Evolutionary conservation across 2,888 invertebrate genomes (phyloP).

Genomic region (Mechanitis messenoides): DNA sequence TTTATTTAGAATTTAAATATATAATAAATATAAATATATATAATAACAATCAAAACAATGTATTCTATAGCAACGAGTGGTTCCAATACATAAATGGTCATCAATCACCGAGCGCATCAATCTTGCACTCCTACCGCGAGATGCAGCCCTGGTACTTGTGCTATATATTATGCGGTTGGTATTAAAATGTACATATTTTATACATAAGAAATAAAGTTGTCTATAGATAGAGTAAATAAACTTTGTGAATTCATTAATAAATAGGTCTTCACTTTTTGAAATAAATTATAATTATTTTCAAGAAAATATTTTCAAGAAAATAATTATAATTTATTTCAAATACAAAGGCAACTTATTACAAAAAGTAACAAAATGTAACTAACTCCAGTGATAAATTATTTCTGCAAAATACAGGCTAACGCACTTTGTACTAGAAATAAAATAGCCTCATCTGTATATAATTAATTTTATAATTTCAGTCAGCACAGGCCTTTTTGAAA

Average conservation of each 20-base stretch:
- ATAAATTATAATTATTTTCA: too few species aligned
- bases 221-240: too few species aligned
- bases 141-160: constrained; percentile 51
- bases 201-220: too few species aligned
- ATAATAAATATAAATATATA: too few species aligned
- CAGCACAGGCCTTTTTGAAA: too few species aligned
- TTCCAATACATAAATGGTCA: constrained; percentile 30
- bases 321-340: not conserved
- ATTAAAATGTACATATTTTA: too few species aligned
- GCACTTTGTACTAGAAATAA: constrained; percentile 13
- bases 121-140: constrained; percentile 57
- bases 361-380: not conserved
- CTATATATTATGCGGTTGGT: too few species aligned
- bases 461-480: too few species aligned
- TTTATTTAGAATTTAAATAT: too few species aligned
- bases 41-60: constrained; percentile 1
- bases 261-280: too few species aligned
- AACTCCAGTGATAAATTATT: constrained; percentile 1
- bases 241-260: too few species aligned
- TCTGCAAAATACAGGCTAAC: constrained; percentile 9
- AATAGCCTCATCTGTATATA: not conserved
- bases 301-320: too few species aligned
- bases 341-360: not conserved
- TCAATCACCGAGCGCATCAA: constrained; percentile 56
- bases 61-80: not conserved